Evolutionary conservation across 2,888 invertebrate genomes (phyloP).

Genomic region (Melinaea marsaeus): DNA sequence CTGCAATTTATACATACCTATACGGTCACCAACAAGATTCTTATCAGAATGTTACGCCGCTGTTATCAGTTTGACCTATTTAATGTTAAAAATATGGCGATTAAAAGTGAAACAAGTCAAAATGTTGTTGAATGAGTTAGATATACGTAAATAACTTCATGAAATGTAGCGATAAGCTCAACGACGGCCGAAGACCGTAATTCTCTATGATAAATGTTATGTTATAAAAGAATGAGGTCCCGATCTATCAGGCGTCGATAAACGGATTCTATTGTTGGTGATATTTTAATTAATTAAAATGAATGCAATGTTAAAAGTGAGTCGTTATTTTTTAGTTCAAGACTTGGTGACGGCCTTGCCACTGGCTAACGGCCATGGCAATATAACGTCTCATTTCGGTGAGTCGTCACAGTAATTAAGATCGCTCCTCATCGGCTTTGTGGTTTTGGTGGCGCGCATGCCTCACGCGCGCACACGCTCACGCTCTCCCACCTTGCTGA

Average conservation of each 20-base stretch:
- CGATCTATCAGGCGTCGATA: slow-evolving; percentile 31
- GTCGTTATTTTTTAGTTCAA: slow-evolving; percentile 78
- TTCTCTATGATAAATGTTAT: slow-evolving; percentile 24
- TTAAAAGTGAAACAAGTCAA: slow-evolving; percentile 44
- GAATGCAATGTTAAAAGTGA: slow-evolving; percentile 72
- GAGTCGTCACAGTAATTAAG: slow-evolving; percentile 71
- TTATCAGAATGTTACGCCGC: slow-evolving; percentile 61
- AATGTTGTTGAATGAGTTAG: slow-evolving; percentile 22
- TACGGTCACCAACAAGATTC: slow-evolving; percentile 67
- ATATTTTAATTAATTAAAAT: slow-evolving; percentile 46
- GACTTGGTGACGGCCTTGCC: slow-evolving; percentile 79
- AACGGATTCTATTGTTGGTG: slow-evolving; percentile 31
- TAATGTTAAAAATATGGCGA: slow-evolving; percentile 53
- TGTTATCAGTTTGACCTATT: slow-evolving; percentile 73
- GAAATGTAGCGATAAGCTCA: slow-evolving; percentile 21
- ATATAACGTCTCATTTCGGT: slow-evolving; percentile 77
- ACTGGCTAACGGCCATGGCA: slow-evolving; percentile 77
- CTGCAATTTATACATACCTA: slow-evolving; percentile 47
- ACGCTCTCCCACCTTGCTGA: slow-evolving; percentile 42
- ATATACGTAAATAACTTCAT: slow-evolving; percentile 25
- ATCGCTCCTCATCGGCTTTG: slow-evolving; percentile 71
- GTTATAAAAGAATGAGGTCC: slow-evolving; percentile 23
- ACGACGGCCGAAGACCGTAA: slow-evolving; percentile 21
- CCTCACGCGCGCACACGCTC: slow-evolving; percentile 57
- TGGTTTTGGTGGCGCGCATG: slow-evolving; percentile 73